A percentile compares a stretch with the other conserved stretches of the same genome.
Conservation (phyloP, 2,113 vertebrate genomes). For the Solenodon paradoxus region DNA sequence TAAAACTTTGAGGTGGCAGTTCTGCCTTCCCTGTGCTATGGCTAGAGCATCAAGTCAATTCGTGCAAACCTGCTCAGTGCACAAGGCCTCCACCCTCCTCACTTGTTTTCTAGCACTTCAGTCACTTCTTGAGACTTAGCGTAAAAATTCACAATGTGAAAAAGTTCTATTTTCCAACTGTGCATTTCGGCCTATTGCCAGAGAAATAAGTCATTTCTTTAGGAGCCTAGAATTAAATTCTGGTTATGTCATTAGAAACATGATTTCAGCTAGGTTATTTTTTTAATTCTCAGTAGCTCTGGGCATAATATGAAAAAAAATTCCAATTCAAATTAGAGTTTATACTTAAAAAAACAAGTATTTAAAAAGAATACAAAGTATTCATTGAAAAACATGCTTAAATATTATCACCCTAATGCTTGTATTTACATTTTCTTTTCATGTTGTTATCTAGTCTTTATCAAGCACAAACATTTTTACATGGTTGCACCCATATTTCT, state of each 20-base stretch:
- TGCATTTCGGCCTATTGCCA: neutral
- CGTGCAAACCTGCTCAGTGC: rapidly evolving
- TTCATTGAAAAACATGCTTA: neutral
- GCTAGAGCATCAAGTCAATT: neutral
- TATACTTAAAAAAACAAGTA: neutral
- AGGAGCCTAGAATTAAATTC: slow-evolving; percentile 31
- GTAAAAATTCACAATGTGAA: neutral
- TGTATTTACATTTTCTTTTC: neutral
- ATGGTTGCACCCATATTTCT: neutral
- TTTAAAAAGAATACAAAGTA: neutral
- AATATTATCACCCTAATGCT: neutral
- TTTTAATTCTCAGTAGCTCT: neutral
- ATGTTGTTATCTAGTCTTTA: slow-evolving; percentile 11
- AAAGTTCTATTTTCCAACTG: neutral
- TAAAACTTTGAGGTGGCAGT: neutral
- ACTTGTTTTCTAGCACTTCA: neutral
- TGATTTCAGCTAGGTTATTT: neutral
- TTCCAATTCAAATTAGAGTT: neutral
- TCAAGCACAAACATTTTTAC: neutral
- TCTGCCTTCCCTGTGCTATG: neutral
- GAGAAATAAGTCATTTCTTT: neutral
- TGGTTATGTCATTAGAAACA: neutral
- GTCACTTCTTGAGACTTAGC: neutral
- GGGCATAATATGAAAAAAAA: slow-evolving; percentile 25
- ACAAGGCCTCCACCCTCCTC: rapidly evolving